These are phyloP conservation scores for Orussus abietinus DNA, from an alignment of 1,140 invertebrate genomes.

Conservation along the genomic window DNA sequence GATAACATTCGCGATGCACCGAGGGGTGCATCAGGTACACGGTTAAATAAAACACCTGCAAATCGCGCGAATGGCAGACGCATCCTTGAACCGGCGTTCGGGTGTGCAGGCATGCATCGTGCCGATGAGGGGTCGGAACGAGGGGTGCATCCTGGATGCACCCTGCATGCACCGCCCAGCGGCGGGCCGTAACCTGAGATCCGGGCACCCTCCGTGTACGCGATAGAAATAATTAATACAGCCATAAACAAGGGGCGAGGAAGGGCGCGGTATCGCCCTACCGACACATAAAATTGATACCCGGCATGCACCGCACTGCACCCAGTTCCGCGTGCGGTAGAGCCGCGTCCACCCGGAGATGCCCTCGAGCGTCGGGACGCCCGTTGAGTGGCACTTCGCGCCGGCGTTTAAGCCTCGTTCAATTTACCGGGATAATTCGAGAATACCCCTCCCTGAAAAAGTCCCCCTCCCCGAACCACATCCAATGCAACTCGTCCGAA, in stretches of 20 bases:
- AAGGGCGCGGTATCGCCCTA: constrained; percentile 23
- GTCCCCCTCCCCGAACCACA: no score
- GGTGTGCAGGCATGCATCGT: no score
- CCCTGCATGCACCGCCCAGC: neutral
- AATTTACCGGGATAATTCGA: constrained; percentile 25
- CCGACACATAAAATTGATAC: constrained; percentile 34
- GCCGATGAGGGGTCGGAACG: no score
- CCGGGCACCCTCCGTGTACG: constrained; percentile 25
- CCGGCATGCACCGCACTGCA: constrained; percentile 12
- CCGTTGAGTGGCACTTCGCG: constrained; percentile 5
- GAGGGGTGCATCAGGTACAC: no score
- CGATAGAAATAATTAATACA: constrained; percentile 41
- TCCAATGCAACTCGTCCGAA: no score
- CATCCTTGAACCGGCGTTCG: constrained; percentile 27
- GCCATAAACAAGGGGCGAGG: constrained; percentile 28
- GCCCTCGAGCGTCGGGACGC: neutral
- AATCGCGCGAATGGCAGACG: constrained; percentile 24
- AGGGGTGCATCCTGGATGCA: neutral
- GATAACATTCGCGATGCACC: no score
- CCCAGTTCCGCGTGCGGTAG: no score
- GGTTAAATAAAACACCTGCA: constrained; percentile 10
- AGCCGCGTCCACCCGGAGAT: no score
- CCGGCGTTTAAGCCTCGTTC: constrained; percentile 16
- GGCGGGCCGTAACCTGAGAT: no score
- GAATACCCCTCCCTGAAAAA: no score